phyloP scores from a whole-genome alignment of 2,888 invertebrate species.

The Tetragnatha montana region DNA sequence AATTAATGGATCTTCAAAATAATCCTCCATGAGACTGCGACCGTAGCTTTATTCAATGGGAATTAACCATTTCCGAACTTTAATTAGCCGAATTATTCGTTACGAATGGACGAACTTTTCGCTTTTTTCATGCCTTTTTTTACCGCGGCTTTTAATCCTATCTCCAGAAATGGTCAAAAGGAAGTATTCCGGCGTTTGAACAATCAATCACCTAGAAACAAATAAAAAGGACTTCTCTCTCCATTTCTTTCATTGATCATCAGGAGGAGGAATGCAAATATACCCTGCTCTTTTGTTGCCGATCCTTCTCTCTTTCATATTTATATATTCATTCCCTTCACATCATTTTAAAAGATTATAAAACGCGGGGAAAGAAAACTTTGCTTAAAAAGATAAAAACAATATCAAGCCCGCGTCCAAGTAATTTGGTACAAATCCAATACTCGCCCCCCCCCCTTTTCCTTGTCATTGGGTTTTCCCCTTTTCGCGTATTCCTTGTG shows the following conservation, averaged over 20 bases:
- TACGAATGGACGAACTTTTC: slow-evolving; percentile 34
- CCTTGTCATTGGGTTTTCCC: neutral
- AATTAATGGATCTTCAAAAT: slow-evolving; percentile 36
- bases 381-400: slow-evolving; percentile 32
- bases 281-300: slow-evolving; percentile 13
- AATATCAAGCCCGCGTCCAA: slow-evolving; percentile 37
- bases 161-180: slow-evolving; percentile 29
- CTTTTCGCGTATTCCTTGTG: neutral
- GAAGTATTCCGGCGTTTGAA: slow-evolving; percentile 36
- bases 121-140: slow-evolving; percentile 9
- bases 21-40: neutral
- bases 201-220: slow-evolving; percentile 54
- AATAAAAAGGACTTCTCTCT: slow-evolving; percentile 43
- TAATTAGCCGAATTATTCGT: slow-evolving; percentile 54
- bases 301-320: neutral
- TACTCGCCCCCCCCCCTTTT: slow-evolving; percentile 18
- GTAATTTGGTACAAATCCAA: slow-evolving; percentile 55
- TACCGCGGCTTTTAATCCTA: slow-evolving; percentile 35
- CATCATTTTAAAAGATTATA: slow-evolving; percentile 50
- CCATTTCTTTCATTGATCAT: slow-evolving; percentile 19
- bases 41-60: slow-evolving; percentile 26
- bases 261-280: neutral
- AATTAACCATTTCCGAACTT: slow-evolving; percentile 43
- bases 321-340: neutral
- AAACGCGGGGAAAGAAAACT: slow-evolving; percentile 31